phyloP scores from a whole-genome alignment of 2,888 invertebrate species.

The Ornithoptera priamus region DNA sequence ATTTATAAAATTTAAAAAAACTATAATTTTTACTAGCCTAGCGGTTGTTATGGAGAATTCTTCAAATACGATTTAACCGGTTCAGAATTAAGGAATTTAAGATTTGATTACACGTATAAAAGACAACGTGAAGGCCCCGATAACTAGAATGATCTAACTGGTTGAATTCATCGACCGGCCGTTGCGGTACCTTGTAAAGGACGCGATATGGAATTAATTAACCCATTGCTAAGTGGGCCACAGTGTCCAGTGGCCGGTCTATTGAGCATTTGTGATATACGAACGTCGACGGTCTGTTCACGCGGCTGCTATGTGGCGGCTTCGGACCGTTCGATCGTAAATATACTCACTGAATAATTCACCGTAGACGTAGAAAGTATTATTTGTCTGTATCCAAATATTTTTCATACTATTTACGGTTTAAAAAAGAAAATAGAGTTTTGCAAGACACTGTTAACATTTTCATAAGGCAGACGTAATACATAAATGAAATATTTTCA shows the following conservation, averaged over 20 bases:
- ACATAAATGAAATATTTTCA: too few species aligned
- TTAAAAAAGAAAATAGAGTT: too few species aligned
- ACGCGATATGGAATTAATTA: conserved; percentile 41
- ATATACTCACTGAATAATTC: conserved; percentile 16
- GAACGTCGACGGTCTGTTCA: conserved; percentile 33
- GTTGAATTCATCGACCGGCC: conserved; percentile 22
- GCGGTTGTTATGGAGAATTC: too few species aligned
- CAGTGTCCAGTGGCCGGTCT: conserved; percentile 36
- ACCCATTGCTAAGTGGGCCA: conserved; percentile 37
- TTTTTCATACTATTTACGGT: too few species aligned
- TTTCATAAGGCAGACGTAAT: too few species aligned
- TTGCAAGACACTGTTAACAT: too few species aligned
- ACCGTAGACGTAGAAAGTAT: background rate
- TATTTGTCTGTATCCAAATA: too few species aligned
- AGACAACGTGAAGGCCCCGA: background rate
- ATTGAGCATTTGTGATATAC: conserved; percentile 34
- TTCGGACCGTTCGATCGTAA: conserved; percentile 5
- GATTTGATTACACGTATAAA: background rate
- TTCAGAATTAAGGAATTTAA: background rate
- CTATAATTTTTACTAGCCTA: too few species aligned
- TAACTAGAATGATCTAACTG: conserved; percentile 13
- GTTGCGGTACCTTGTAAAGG: conserved; percentile 33
- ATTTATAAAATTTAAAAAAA: too few species aligned
- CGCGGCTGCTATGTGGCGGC: conserved; percentile 20
- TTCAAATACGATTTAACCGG: too few species aligned